Evolutionary conservation across 2,797 vertebrate genomes (phyloP).

Genomic region (Mormyrops attenuatus): DNA sequence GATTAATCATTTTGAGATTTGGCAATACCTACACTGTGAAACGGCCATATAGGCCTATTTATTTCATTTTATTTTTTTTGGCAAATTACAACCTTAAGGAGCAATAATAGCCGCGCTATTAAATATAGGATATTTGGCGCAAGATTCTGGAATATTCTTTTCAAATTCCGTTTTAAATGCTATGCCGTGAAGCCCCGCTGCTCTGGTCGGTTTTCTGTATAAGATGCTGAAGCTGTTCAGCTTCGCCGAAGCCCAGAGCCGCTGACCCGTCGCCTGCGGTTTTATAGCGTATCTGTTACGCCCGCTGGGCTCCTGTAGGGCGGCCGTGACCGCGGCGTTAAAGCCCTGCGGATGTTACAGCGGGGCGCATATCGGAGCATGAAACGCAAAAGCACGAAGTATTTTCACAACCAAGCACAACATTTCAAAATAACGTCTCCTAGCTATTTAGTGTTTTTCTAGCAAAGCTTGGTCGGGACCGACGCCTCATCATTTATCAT

Average conservation of each 20-base stretch:
- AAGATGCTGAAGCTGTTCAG: not conserved
- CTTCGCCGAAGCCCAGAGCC: not conserved
- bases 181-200: not conserved
- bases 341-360: not conserved
- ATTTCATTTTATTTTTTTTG: slow-evolving; percentile 16
- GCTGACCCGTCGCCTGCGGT: not conserved
- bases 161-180: not conserved
- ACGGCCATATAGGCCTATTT: not conserved
- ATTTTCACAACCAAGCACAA: slow-evolving; percentile 36
- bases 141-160: not conserved
- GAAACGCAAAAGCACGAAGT: not conserved
- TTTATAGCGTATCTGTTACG: not conserved
- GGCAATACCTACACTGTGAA: slow-evolving; percentile 12
- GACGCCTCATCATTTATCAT: not conserved
- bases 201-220: not conserved
- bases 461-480: not conserved
- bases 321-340: not conserved
- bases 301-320: not conserved
- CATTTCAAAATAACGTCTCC: slow-evolving; percentile 35
- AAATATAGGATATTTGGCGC: not conserved
- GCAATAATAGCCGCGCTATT: not conserved
- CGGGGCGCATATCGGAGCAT: not conserved
- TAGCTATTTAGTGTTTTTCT: slow-evolving; percentile 22
- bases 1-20: slow-evolving; percentile 2
- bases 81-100: not conserved